Conservation (phyloP, 2,888 invertebrate genomes). For the Patella ulyssiponensis region DNA sequence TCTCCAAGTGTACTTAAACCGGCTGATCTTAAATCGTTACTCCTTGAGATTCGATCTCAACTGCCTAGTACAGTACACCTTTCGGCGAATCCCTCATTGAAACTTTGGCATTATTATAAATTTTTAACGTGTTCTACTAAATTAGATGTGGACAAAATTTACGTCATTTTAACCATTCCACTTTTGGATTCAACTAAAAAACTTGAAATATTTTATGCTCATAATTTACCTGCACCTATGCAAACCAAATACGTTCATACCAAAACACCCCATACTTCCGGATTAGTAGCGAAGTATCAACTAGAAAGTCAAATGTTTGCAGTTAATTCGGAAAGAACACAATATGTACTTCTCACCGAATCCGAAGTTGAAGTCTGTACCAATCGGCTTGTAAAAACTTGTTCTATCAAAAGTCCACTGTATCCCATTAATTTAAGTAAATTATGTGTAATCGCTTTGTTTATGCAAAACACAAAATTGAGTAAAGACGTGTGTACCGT, state of each 20-base stretch:
- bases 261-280: not conserved
- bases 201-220: not conserved
- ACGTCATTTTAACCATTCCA: not conserved
- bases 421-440: no score
- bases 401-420: not conserved
- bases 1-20: not conserved
- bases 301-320: not conserved
- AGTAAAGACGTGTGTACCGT: no score
- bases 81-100: not conserved
- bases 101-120: not conserved
- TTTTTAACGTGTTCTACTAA: not conserved
- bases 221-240: slow-evolving; percentile 8
- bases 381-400: not conserved
- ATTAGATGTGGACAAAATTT: slow-evolving; percentile 2
- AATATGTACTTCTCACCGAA: no score
- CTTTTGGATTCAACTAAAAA: not conserved
- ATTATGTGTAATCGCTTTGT: fast-evolving
- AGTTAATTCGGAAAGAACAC: not conserved
- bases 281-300: not conserved
- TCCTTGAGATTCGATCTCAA: not conserved
- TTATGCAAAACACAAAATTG: no score
- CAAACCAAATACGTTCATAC: not conserved
- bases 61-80: not conserved
- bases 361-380: not conserved
- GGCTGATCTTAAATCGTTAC: no score